Percentiles rank a stretch among this genome's conserved stretches.
Evolutionary conservation across 2,888 invertebrate species (phyloP).

Genomic region (Oscheius myriophilus): DNA sequence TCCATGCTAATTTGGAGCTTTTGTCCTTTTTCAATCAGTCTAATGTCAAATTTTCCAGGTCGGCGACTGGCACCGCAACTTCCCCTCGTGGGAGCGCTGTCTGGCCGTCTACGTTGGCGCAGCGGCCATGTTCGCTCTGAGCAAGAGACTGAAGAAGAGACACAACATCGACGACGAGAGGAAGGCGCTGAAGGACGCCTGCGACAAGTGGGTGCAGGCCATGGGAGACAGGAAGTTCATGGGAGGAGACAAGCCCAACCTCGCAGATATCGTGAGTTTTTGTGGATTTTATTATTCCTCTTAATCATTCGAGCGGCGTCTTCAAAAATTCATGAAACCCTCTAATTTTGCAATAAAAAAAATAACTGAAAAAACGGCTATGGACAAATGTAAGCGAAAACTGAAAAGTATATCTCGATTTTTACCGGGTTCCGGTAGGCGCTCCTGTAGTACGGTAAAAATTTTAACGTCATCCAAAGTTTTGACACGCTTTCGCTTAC

Average conservation of each 20-base stretch:
- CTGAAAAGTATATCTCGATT: too few relatives aligned
- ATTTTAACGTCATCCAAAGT: too few relatives aligned
- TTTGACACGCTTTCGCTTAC: too few relatives aligned
- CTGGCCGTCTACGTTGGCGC: constrained; percentile 92
- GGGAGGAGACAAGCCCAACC: constrained; percentile 86
- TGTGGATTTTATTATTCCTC: background rate
- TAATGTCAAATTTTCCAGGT: constrained; percentile 74
- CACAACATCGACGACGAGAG: constrained; percentile 87
- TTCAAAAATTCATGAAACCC: too few relatives aligned
- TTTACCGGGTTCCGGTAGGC: too few relatives aligned
- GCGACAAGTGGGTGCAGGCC: constrained; percentile 82
- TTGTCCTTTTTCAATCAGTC: too few relatives aligned
- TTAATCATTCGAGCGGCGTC: too few relatives aligned
- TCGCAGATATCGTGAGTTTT: constrained; percentile 82
- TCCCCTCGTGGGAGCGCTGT: constrained; percentile 85
- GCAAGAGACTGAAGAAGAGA: constrained; percentile 86
- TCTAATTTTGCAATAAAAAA: too few relatives aligned
- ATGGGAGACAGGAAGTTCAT: constrained; percentile 81
- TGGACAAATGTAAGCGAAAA: too few relatives aligned
- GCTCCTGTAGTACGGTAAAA: too few relatives aligned
- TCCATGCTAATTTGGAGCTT: background rate
- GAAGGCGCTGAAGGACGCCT: constrained; percentile 87
- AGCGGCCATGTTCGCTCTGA: constrained; percentile 89
- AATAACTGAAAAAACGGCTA: too few relatives aligned
- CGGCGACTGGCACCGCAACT: constrained; percentile 90